phyloP scores from a whole-genome alignment of 1,140 invertebrate genomes.

The Caerostris extrusa region DNA sequence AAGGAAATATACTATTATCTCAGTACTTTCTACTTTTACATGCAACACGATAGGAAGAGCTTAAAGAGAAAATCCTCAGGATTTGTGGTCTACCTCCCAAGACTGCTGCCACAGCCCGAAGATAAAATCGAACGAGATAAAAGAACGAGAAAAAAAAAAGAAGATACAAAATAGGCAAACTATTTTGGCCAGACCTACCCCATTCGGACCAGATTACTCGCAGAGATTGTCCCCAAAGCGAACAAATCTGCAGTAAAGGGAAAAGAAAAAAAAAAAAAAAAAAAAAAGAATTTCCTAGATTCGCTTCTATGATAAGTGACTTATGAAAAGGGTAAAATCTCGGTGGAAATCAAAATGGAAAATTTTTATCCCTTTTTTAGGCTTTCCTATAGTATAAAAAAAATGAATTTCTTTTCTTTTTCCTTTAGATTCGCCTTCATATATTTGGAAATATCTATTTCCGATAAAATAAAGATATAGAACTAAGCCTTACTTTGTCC shows the following conservation, averaged over 20 bases:
- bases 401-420: neutral
- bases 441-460: neutral
- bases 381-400: neutral
- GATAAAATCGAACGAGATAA: neutral
- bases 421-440: neutral
- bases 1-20: too few relatives aligned
- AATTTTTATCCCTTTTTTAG: neutral
- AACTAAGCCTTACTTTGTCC: neutral
- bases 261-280: neutral
- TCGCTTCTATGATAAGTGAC: constrained; percentile 48
- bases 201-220: constrained; percentile 4
- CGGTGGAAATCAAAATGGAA: constrained; percentile 43
- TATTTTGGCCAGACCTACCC: neutral
- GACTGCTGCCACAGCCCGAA: neutral
- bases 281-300: constrained; percentile 1
- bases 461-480: constrained; percentile 33
- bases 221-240: neutral
- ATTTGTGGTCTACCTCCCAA: neutral
- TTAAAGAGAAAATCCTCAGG: neutral
- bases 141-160: neutral
- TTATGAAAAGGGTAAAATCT: constrained; percentile 60
- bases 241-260: neutral
- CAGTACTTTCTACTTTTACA: too few relatives aligned
- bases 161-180: neutral
- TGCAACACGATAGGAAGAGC: too few relatives aligned